These are phyloP conservation scores for Protaetia brevitarsis DNA, from an alignment of 1,140 invertebrate genomes.

Conservation along the genomic window DNA sequence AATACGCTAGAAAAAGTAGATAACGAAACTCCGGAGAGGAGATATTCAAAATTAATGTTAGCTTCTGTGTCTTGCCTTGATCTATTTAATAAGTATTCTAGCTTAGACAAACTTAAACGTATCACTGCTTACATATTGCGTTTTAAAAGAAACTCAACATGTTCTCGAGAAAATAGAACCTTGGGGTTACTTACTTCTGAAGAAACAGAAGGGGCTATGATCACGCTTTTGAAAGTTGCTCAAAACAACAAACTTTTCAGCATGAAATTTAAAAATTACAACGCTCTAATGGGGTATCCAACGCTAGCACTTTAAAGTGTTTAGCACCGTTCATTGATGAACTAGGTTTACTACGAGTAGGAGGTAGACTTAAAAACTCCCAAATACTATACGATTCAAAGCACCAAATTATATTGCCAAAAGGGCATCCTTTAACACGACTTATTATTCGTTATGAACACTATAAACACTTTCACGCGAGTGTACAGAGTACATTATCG, in stretches of 20 bases:
- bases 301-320: background rate
- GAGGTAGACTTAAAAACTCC: too few relatives aligned
- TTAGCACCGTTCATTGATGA: background rate
- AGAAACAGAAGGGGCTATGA: background rate
- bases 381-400: too few relatives aligned
- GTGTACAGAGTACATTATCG: too few relatives aligned
- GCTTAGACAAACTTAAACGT: too few relatives aligned
- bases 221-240: background rate
- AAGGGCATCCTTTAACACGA: background rate
- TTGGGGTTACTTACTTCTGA: background rate
- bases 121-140: too few relatives aligned
- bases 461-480: too few relatives aligned
- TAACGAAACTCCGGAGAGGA: too few relatives aligned
- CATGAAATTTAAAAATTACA: background rate
- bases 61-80: too few relatives aligned
- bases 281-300: background rate
- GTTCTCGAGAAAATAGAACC: background rate
- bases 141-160: background rate
- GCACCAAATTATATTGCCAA: background rate
- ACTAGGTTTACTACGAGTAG: background rate
- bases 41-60: too few relatives aligned
- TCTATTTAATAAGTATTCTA: too few relatives aligned
- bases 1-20: too few relatives aligned
- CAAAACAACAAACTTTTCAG: background rate
- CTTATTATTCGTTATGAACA: background rate